These are phyloP conservation scores for Volucella zonaria DNA, from an alignment of 2,888 invertebrate genomes.

Conservation along the genomic window DNA sequence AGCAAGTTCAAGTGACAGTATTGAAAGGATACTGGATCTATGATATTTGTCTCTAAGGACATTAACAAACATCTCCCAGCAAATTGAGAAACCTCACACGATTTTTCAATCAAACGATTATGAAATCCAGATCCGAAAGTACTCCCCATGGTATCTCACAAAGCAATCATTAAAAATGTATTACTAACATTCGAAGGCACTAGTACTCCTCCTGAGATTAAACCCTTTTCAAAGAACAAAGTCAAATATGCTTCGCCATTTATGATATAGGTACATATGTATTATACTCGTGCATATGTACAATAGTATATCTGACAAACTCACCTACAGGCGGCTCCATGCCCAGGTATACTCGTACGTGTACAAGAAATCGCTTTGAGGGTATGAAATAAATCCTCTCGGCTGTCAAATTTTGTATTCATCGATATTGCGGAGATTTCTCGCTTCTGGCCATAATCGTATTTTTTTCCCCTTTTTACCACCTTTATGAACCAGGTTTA, in stretches of 20 bases:
- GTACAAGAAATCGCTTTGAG: constrained; percentile 37
- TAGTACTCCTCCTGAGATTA: constrained; percentile 46
- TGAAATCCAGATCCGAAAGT: constrained; percentile 9
- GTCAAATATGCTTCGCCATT: constrained; percentile 20
- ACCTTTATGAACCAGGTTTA: constrained; percentile 62
- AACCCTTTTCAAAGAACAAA: constrained; percentile 58
- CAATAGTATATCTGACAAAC: constrained; percentile 24
- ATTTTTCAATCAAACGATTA: background rate
- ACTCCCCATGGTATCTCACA: constrained; percentile 24
- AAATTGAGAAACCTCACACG: background rate
- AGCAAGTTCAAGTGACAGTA: background rate
- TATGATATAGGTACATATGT: background rate
- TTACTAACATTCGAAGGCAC: constrained; percentile 52
- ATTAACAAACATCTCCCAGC: background rate
- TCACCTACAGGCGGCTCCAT: background rate
- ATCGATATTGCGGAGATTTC: constrained; percentile 75
- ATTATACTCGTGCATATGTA: too few species aligned
- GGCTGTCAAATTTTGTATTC: constrained; percentile 76
- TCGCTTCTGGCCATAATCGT: constrained; percentile 68
- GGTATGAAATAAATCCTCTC: constrained; percentile 74
- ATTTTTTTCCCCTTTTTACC: constrained; percentile 51
- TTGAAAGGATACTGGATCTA: background rate
- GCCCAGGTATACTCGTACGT: background rate
- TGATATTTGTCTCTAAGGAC: constrained; percentile 12
- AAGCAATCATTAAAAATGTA: constrained; percentile 55